phyloP scores from a whole-genome alignment of 1,140 invertebrate species.

The Saccostrea cuccullata region DNA sequence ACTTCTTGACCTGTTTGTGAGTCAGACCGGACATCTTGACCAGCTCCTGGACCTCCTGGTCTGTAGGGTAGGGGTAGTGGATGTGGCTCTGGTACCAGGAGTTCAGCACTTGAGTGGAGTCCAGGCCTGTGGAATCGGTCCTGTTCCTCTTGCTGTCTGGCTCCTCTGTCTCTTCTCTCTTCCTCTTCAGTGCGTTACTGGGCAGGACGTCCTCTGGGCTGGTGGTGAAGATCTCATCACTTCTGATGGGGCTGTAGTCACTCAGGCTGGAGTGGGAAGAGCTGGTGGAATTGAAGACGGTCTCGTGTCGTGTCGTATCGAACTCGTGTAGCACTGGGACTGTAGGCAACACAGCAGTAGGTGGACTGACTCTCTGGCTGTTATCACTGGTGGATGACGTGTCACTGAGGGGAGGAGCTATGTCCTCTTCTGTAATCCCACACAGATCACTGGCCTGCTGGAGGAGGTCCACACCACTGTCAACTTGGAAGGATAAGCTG shows the following conservation, averaged over 20 bases:
- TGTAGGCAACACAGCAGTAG: not conserved
- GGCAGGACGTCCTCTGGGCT: not conserved
- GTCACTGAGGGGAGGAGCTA: not conserved
- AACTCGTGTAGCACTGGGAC: not conserved
- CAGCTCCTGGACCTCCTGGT: conserved; percentile 61
- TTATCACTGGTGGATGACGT: not conserved
- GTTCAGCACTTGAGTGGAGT: conserved; percentile 61
- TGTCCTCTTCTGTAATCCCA: not conserved
- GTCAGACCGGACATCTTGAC: conserved; percentile 57
- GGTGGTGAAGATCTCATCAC: not conserved
- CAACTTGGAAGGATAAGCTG: not conserved
- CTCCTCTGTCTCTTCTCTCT: not conserved
- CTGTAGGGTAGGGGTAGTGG: conserved; percentile 69
- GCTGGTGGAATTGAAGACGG: not conserved
- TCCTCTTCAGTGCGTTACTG: not conserved
- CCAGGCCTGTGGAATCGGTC: conserved; percentile 39
- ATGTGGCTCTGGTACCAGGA: conserved; percentile 69
- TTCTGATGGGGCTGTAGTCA: not conserved
- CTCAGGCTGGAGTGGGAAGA: not conserved
- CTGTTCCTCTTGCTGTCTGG: not conserved
- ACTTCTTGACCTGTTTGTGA: conserved; percentile 70
- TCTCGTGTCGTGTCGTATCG: not conserved
- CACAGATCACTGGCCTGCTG: conserved; percentile 28
- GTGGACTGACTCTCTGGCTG: not conserved
- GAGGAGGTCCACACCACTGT: conserved; percentile 26